Base-by-base conservation (phyloP, 2,113 vertebrate genomes). In the Equus quagga region DNA sequence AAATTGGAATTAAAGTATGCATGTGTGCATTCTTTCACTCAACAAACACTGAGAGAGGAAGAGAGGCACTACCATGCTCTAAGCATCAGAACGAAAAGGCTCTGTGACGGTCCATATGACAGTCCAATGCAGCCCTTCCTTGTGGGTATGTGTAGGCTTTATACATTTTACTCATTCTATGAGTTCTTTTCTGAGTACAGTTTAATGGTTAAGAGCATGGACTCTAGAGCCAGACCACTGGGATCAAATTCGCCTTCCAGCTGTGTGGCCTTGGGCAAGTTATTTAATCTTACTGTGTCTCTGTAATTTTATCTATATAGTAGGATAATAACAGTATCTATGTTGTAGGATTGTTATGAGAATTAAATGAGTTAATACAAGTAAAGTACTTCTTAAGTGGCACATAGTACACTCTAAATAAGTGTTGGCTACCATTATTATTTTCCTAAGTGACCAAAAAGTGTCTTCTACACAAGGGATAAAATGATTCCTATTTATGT, bases 291-390 rank as follows among this genome's bases (percentile, higher is more conserved):
- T 79, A 26, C 15, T 28, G 4, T 64, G 36, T 70, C n/a, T 85
- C 60, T 70, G 2, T 56, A 41, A 51, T 87, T 91, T 88, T 91
- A 69, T 15, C 33, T 82, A 8, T 24, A 49, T n/a, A 62, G n/a
- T 14, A 75, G n/a, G 18, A 51, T 51, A 69, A 49, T 33, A 54
- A n/a, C 13, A 75, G 79, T 23, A 56, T 83, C 69, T 83, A 31
- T 54, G 90, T 75, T 36, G 36, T n/a, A 86, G 67, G 26, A n/a
- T 36, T 67, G 10, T 69, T 85, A 44, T 8, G 10, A 41, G 70
- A 94, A 89, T 64, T 79, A 73, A 92, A 49, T 54, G n/a, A 91
- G 36, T 73, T 79, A 69, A 67, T 26, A 83, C 17, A 91, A 33
- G 41, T 13, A 70, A 90, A 78, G 46, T 58, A 36, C 4, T 65